Percentiles rank a stretch among this genome's conserved stretches.
Conservation (phyloP, 2,888 invertebrate genomes). For the Mechanitis messenoides region DNA sequence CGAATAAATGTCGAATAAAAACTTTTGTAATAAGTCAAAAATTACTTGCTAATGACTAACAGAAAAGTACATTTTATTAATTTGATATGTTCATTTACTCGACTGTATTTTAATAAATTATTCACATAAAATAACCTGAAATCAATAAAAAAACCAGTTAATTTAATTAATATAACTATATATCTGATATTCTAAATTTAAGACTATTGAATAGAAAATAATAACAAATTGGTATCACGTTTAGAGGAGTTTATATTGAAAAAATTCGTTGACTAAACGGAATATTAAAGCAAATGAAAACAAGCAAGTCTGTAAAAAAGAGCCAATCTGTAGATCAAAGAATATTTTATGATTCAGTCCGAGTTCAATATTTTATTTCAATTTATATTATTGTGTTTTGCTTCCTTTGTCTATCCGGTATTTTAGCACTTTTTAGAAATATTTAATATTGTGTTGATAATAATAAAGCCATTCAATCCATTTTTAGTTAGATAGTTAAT, state of each 20-base stretch:
- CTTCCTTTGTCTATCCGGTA: not conserved
- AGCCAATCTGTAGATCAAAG: constrained; percentile 6
- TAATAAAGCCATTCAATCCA: too few relatives aligned
- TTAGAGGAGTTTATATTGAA: constrained; percentile 1
- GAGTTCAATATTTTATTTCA: constrained; percentile 1
- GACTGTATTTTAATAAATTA: too few relatives aligned
- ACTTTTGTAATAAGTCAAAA: too few relatives aligned
- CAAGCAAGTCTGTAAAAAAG: constrained; percentile 5
- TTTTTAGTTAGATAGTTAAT: too few relatives aligned
- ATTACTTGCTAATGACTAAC: too few relatives aligned
- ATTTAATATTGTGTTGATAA: too few relatives aligned
- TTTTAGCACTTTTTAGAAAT: not conserved
- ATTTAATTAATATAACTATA: not conserved
- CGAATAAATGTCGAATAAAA: too few relatives aligned
- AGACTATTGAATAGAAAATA: not conserved
- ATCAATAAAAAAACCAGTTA: too few relatives aligned
- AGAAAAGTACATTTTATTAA: too few relatives aligned
- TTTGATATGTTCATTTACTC: too few relatives aligned
- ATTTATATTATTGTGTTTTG: not conserved
- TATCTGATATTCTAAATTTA: not conserved
- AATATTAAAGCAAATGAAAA: constrained; percentile 6
- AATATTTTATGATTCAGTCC: constrained; percentile 7
- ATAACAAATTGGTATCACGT: constrained; percentile 1
- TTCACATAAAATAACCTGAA: too few relatives aligned
- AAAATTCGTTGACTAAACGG: not conserved